Evolutionary conservation across 2,888 invertebrate species (phyloP).

Genomic region (Cryptus armator): DNA sequence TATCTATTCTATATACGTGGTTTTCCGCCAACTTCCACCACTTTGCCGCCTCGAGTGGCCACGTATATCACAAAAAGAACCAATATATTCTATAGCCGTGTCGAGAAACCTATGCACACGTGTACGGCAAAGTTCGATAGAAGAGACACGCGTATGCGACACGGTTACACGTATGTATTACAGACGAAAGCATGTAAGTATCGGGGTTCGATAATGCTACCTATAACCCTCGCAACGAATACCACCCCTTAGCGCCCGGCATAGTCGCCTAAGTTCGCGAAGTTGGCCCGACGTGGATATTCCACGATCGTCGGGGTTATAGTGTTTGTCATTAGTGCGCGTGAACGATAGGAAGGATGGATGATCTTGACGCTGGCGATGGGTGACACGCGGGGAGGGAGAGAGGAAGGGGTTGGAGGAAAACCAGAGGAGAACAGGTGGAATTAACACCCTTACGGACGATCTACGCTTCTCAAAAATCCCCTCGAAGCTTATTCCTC

Average conservation of each 20-base stretch:
- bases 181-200: constrained; percentile 72
- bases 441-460: constrained; percentile 77
- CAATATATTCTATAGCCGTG: constrained; percentile 30
- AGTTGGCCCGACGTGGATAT: constrained; percentile 70
- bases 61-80: constrained; percentile 11
- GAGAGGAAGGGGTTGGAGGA: constrained; percentile 69
- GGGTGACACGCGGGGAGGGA: constrained; percentile 53
- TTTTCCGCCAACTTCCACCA: constrained; percentile 20
- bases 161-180: constrained; percentile 44
- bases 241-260: constrained; percentile 28
- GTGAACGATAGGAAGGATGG: constrained; percentile 74
- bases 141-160: constrained; percentile 49
- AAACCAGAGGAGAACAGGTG: constrained; percentile 78
- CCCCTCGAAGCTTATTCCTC: neutral
- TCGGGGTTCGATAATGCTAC: constrained; percentile 73
- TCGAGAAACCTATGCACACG: constrained; percentile 15
- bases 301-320: constrained; percentile 77
- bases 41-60: constrained; percentile 47
- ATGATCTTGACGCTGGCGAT: constrained; percentile 72
- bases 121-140: constrained; percentile 35
- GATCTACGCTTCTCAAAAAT: constrained; percentile 42
- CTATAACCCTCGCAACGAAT: constrained; percentile 27
- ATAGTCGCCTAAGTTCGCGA: constrained; percentile 72
- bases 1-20: constrained; percentile 4
- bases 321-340: constrained; percentile 79